Evolutionary conservation across 2,888 invertebrate species (phyloP).

Genomic region (Rutpela maculata): DNA sequence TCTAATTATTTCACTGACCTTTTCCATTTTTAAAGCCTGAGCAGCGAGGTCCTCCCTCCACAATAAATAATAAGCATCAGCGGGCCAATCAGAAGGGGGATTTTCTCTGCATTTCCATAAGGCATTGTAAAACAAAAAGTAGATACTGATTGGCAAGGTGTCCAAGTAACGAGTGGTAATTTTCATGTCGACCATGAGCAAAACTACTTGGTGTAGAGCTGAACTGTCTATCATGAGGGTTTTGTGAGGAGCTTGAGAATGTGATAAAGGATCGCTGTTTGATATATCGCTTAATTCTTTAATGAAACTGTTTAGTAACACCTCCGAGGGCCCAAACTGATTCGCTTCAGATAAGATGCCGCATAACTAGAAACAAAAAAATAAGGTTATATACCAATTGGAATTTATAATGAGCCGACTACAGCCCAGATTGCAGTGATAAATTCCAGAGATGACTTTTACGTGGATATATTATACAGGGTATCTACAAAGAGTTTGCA

Average conservation of each 20-base stretch:
- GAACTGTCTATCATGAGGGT: slow-evolving; percentile 50
- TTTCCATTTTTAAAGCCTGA: slow-evolving; percentile 72
- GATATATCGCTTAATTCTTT: slow-evolving; percentile 49
- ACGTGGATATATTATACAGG: too few species aligned
- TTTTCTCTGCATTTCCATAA: slow-evolving; percentile 82
- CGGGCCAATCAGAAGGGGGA: slow-evolving; percentile 85
- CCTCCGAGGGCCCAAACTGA: slow-evolving; percentile 42
- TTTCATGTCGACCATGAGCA: slow-evolving; percentile 76
- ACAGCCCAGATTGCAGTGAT: too few species aligned
- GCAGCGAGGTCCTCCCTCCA: slow-evolving; percentile 84
- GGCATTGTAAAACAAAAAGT: slow-evolving; percentile 81
- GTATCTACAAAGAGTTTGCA: too few species aligned
- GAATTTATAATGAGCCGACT: too few species aligned
- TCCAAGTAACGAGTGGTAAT: slow-evolving; percentile 82
- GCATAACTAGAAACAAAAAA: slow-evolving; percentile 61
- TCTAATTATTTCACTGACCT: slow-evolving; percentile 56
- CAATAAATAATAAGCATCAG: slow-evolving; percentile 82
- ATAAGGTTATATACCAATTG: neutral
- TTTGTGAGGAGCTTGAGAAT: slow-evolving; percentile 39
- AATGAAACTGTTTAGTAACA: slow-evolving; percentile 61
- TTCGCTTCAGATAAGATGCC: slow-evolving; percentile 60
- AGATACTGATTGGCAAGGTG: slow-evolving; percentile 83
- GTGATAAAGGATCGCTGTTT: neutral
- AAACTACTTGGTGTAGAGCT: slow-evolving; percentile 73
- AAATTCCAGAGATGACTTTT: too few species aligned